Evolutionary conservation across 53 echinoderm and acorn worm species (phyloP), one percentile per base, ranked within the genome.

Genomic region (Holothuria leucospilota): DNA sequence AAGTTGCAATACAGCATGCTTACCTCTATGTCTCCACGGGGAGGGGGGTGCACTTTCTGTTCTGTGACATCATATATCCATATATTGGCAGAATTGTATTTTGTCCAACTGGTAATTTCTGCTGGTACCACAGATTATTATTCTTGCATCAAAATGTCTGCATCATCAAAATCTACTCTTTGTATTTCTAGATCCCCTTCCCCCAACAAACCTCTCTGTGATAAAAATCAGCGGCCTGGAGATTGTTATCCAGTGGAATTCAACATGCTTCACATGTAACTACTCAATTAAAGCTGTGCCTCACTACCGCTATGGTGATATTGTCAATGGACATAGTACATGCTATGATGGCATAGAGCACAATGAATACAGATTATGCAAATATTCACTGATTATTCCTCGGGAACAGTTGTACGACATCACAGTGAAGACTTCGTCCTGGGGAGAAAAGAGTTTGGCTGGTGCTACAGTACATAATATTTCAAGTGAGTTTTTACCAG

Each of bases 191-290:
- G 72, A 20, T 42, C 72, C 72, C 24, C 40, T 42, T 42, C 49
- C 72, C 16, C 72, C 72, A 40, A 72, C 72, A 28, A 29, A 39
- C 24, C 7, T 72, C 12, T 23, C 20, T 13, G 28, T 72, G 20
- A 49, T 72, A 49, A 72, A 72, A 40, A 40, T n/a, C 8, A 75
- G 38, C 25, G 75, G 75, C 8, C 75, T 75, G 0, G 75, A 13
- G 24, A 75, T 75, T 16, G 41, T 52, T 7, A 75, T 75, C 8
- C 49, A 49, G 28, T 75, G 75, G 75, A 18, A 46, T 0, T 49
- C 49, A 51, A 29, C 12, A 0, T 75, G 75, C 20, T 16, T 10
- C n/a, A 25, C 26, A 1, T 75, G 75, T 52, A 51, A 51, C 46
- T 75, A 75, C 51, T 49, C 24, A 14, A 49, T 75, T 23, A 24